Percentiles rank a stretch among this genome's conserved stretches.
Conservation (phyloP, 2,113 vertebrate species). For the Peromyscus leucopus region DNA sequence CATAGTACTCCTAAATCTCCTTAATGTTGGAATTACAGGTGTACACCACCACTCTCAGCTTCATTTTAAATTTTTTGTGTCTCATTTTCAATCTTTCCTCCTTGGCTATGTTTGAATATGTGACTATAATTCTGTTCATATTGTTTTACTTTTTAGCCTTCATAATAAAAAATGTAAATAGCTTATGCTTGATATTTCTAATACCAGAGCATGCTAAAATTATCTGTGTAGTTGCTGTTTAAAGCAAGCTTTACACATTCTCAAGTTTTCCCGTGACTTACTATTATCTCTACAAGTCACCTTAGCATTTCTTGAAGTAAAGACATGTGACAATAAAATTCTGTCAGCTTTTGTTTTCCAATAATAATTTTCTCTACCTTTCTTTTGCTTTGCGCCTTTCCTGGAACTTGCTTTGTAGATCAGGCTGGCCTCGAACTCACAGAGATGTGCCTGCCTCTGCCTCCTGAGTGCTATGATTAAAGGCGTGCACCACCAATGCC, state of each 20-base stretch:
- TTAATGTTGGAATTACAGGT: background rate
- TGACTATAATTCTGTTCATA: background rate
- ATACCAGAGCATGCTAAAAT: background rate
- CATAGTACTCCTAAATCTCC: background rate
- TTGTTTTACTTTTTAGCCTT: background rate
- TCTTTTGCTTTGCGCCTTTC: too few relatives aligned
- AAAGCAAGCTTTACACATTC: background rate
- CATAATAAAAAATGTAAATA: background rate
- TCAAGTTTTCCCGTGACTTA: background rate
- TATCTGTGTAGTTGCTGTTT: background rate
- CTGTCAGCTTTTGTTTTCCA: background rate
- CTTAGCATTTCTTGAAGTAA: background rate
- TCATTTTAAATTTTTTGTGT: background rate
- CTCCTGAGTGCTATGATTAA: too few relatives aligned
- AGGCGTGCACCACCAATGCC: too few relatives aligned
- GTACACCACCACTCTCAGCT: background rate
- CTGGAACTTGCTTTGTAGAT: too few relatives aligned
- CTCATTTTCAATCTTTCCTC: background rate
- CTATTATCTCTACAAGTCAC: background rate
- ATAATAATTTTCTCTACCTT: background rate
- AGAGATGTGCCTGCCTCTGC: too few relatives aligned
- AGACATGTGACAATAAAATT: background rate
- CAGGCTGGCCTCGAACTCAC: too few relatives aligned
- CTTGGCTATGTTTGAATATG: background rate
- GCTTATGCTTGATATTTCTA: background rate